These are phyloP conservation scores for Anagyrus pseudococci DNA, from an alignment of 2,888 invertebrate genomes.

Conservation along the genomic window DNA sequence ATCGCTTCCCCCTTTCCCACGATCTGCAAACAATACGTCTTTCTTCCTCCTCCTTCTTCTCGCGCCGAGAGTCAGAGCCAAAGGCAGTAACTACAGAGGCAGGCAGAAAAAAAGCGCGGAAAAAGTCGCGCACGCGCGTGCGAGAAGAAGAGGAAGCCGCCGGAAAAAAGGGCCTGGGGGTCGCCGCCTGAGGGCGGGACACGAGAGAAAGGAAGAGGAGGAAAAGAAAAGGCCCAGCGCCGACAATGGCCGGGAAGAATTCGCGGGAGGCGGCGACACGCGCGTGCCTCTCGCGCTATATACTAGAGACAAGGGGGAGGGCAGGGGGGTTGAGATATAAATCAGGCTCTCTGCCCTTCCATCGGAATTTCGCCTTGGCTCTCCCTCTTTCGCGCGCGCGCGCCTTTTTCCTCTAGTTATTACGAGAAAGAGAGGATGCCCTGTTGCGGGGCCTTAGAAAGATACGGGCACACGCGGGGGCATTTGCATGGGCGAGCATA, in stretches of 20 bases:
- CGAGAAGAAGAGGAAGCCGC: too few species aligned
- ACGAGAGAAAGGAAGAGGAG: too few species aligned
- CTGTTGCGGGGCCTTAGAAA: background rate
- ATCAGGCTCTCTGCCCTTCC: slow-evolving; percentile 5
- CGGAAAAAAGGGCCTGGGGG: too few species aligned
- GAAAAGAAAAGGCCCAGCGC: too few species aligned
- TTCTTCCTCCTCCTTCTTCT: slow-evolving; percentile 26
- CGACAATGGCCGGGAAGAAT: too few species aligned
- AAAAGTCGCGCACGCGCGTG: too few species aligned
- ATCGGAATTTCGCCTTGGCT: slow-evolving; percentile 20
- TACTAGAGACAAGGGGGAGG: background rate
- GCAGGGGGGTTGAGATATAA: too few species aligned
- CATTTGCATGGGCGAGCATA: background rate
- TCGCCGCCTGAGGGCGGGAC: too few species aligned
- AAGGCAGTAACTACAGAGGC: too few species aligned
- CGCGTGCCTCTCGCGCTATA: background rate
- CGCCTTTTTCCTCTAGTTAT: background rate
- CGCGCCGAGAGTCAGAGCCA: slow-evolving; percentile 32
- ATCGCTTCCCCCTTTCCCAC: slow-evolving; percentile 57
- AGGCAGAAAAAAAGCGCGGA: too few species aligned
- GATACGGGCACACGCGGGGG: slow-evolving; percentile 7
- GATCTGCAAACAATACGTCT: slow-evolving; percentile 54
- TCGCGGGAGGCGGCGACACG: background rate
- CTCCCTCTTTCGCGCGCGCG: background rate
- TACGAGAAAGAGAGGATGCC: slow-evolving; percentile 2